A percentile compares a stretch with the other conserved stretches of the same genome.
Conservation (phyloP, 1,140 invertebrate genomes). For the Magallana gigas region DNA sequence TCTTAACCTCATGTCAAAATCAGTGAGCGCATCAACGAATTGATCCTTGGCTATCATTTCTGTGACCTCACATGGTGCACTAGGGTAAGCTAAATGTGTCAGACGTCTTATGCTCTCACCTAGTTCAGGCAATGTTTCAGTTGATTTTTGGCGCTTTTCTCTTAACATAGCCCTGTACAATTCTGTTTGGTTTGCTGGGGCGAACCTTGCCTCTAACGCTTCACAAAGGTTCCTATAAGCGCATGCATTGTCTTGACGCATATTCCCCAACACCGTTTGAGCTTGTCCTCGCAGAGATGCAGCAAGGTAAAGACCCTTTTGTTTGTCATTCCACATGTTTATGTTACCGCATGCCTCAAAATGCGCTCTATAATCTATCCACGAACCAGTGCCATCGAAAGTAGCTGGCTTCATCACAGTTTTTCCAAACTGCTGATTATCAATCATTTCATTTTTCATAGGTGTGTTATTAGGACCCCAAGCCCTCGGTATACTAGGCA, state of each 20-base stretch:
- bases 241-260: not conserved
- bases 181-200: conserved; percentile 53
- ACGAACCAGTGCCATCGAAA: conserved; percentile 51
- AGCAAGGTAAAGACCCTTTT: conserved; percentile 51
- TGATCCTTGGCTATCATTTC: conserved; percentile 59
- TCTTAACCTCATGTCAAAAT: conserved; percentile 47
- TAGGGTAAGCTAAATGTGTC: conserved; percentile 54
- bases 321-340: conserved; percentile 35
- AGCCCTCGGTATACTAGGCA: not conserved
- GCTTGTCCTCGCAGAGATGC: conserved; percentile 45
- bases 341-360: conserved; percentile 51
- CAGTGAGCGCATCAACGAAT: conserved; percentile 55
- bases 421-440: not conserved
- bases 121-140: conserved; percentile 54
- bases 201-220: conserved; percentile 52
- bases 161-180: conserved; percentile 50
- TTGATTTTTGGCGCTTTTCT: conserved; percentile 51
- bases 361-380: conserved; percentile 54
- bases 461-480: not conserved
- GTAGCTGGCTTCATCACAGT: conserved; percentile 40
- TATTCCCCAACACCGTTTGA: conserved; percentile 8
- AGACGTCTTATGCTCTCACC: conserved; percentile 56
- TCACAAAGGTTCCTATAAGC: not conserved
- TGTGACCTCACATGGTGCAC: conserved; percentile 40
- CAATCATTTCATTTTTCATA: not conserved